Evolutionary conservation across 2,888 invertebrate species (phyloP).

Genomic region (Chrysomela aeneicollis): DNA sequence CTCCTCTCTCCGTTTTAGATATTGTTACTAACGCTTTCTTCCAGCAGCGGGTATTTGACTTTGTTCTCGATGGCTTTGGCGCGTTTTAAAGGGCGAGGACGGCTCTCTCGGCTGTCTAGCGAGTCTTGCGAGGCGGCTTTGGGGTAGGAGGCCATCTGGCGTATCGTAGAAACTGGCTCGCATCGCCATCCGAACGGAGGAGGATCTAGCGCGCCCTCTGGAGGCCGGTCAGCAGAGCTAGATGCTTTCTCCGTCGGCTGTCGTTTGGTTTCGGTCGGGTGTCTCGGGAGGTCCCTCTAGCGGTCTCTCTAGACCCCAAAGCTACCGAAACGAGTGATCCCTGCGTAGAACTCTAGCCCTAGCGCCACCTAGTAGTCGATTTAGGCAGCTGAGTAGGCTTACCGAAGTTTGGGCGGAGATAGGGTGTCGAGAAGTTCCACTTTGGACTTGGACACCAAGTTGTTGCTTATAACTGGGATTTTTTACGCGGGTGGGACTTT

Average conservation of each 20-base stretch:
- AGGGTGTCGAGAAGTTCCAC: not conserved
- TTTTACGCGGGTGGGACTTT: not conserved
- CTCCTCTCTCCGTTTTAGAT: constrained; percentile 16
- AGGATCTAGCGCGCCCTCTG: no score
- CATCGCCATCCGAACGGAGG: not conserved
- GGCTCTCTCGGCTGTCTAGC: constrained; percentile 43
- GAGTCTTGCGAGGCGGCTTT: constrained; percentile 42
- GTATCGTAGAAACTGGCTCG: constrained; percentile 14
- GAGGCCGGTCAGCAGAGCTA: no score
- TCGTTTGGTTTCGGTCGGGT: not conserved
- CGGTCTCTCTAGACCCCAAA: not conserved
- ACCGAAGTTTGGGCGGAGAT: not conserved
- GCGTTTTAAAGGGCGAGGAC: constrained; percentile 51
- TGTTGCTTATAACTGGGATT: constrained; percentile 8
- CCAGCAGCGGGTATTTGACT: constrained; percentile 59
- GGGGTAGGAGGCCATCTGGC: constrained; percentile 42
- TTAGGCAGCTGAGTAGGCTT: constrained; percentile 25
- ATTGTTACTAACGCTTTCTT: constrained; percentile 55
- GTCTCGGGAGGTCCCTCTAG: not conserved
- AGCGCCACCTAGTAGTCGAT: constrained; percentile 34
- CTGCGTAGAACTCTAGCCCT: constrained; percentile 39
- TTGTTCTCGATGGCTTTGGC: constrained; percentile 60
- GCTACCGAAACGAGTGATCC: not conserved
- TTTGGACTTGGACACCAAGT: no score
- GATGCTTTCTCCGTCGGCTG: not conserved